phyloP scores from a whole-genome alignment of 1,140 invertebrate species.

The Maconellicoccus hirsutus region DNA sequence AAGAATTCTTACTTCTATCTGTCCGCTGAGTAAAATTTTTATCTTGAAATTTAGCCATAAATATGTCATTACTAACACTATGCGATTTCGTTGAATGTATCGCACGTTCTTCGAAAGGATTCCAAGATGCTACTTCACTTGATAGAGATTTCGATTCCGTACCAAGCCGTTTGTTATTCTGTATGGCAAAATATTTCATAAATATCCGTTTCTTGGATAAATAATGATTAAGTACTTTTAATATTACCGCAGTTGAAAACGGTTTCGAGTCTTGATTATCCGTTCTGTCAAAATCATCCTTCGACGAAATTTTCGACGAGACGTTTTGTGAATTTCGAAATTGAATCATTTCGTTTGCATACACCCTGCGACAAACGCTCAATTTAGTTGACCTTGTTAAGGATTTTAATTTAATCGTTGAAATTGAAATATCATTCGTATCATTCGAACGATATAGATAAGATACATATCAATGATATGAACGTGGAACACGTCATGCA shows the following conservation, averaged over 20 bases:
- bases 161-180: constrained; percentile 31
- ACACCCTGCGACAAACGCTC: neutral
- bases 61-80: neutral
- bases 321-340: neutral
- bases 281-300: neutral
- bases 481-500: no score
- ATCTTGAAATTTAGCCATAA: neutral
- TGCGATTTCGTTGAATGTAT: neutral
- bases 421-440: no score
- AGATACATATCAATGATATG: no score
- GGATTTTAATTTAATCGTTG: no score
- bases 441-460: no score
- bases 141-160: constrained; percentile 45
- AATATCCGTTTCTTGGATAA: neutral
- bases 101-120: constrained; percentile 60
- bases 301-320: neutral
- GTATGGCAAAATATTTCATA: neutral
- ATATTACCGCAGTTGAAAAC: neutral
- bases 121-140: constrained; percentile 57
- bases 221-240: neutral
- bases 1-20: constrained; percentile 14
- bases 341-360: neutral
- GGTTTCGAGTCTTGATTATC: neutral
- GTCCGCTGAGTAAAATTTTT: neutral
- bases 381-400: no score